Evolutionary conservation across 2,797 vertebrate genomes (phyloP).

Genomic region (Silurus lanzhouensis): DNA sequence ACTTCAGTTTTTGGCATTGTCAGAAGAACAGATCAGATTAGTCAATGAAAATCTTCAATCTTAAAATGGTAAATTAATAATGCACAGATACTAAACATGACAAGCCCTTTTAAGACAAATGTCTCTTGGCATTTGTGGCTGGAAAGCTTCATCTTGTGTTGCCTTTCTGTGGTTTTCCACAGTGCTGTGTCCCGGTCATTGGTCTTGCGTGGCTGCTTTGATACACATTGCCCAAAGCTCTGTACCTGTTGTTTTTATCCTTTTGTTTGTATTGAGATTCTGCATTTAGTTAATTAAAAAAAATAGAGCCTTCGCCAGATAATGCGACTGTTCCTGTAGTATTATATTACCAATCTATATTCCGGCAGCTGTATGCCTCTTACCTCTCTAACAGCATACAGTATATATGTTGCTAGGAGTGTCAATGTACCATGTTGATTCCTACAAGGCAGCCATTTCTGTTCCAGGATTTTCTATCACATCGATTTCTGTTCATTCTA

Average conservation of each 20-base stretch:
- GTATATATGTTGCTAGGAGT: neutral
- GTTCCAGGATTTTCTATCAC: neutral
- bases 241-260: slow-evolving; percentile 21
- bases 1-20: neutral
- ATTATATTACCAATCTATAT: slow-evolving; percentile 14
- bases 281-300: slow-evolving; percentile 35
- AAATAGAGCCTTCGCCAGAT: neutral
- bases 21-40: slow-evolving; percentile 2
- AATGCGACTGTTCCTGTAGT: neutral
- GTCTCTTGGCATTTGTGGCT: slow-evolving; percentile 10
- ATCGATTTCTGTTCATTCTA: neutral
- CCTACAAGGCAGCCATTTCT: neutral
- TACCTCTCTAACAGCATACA: neutral
- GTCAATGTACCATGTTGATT: neutral
- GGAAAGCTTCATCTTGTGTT: neutral
- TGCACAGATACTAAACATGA: slow-evolving; percentile 10
- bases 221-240: slow-evolving; percentile 23
- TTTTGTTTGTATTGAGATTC: slow-evolving; percentile 39
- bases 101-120: slow-evolving; percentile 24
- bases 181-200: slow-evolving; percentile 26
- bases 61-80: slow-evolving; percentile 23
- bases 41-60: neutral
- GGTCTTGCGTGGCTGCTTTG: slow-evolving; percentile 1
- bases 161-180: slow-evolving; percentile 30
- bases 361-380: neutral